phyloP scores from a whole-genome alignment of 2,113 vertebrate genomes.

The Monopterus albus region DNA sequence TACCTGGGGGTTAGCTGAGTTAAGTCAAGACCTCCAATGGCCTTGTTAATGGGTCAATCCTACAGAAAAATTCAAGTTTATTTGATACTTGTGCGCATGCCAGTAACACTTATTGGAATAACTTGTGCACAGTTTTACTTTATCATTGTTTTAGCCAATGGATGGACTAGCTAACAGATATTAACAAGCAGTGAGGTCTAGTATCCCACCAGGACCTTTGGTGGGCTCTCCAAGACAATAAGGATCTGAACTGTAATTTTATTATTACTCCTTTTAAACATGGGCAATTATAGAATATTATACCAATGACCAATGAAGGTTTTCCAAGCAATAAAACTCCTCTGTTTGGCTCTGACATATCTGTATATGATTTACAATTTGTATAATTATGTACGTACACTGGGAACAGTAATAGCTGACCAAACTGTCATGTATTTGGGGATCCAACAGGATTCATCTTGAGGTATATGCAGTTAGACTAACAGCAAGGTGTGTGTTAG shows the following conservation, averaged over 20 bases:
- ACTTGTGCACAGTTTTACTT: too few species aligned
- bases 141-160: too few species aligned
- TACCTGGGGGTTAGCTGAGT: too few species aligned
- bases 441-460: neutral
- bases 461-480: constrained; percentile 1
- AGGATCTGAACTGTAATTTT: neutral
- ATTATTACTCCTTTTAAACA: neutral
- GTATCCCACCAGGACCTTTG: neutral
- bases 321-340: neutral
- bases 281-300: constrained; percentile 2
- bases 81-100: too few species aligned
- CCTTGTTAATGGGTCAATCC: too few species aligned
- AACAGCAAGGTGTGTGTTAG: constrained; percentile 39
- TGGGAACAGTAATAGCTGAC: neutral
- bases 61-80: too few species aligned
- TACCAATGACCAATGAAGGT: neutral
- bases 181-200: neutral
- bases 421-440: neutral
- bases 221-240: neutral
- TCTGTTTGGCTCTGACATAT: too few species aligned
- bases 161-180: too few species aligned
- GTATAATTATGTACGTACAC: neutral
- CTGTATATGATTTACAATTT: neutral
- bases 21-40: too few species aligned
- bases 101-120: too few species aligned